Percentiles rank a stretch among this genome's conserved stretches.
phyloP scores from a whole-genome alignment of 2,113 vertebrate genomes.

The Sterrhoptilus dennistouni region DNA sequence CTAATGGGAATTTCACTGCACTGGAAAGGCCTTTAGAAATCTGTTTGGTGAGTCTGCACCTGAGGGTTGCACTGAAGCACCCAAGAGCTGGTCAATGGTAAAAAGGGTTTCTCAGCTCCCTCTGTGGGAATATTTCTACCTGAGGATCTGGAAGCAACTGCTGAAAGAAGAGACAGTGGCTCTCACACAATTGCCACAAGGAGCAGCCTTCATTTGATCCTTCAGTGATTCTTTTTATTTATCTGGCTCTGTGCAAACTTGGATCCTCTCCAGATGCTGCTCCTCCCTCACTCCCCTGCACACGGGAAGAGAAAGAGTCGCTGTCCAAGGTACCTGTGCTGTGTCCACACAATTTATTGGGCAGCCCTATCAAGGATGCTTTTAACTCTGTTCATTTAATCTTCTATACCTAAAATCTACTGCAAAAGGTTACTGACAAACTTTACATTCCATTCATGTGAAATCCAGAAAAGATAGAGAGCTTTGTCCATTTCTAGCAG shows the following conservation, averaged over 20 bases:
- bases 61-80: neutral
- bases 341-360: rapidly evolving
- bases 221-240: neutral
- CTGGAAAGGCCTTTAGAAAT: neutral
- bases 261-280: rapidly evolving
- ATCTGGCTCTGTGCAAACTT: rapidly evolving
- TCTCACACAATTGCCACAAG: neutral
- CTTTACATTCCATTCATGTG: neutral
- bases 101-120: neutral
- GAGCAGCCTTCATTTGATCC: neutral
- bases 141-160: neutral
- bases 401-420: neutral
- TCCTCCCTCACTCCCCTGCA: rapidly evolving
- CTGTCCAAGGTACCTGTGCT: neutral
- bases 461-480: neutral
- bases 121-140: neutral
- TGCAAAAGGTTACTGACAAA: neutral
- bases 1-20: constrained; percentile 25
- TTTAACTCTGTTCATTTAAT: neutral
- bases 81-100: neutral
- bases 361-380: neutral
- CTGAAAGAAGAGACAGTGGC: neutral
- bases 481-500: neutral
- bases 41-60: neutral
- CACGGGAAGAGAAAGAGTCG: rapidly evolving